A percentile compares a stretch with the other conserved stretches of the same genome.
Conservation (phyloP, 1,140 invertebrate genomes). For the Lepidurus packardi region DNA sequence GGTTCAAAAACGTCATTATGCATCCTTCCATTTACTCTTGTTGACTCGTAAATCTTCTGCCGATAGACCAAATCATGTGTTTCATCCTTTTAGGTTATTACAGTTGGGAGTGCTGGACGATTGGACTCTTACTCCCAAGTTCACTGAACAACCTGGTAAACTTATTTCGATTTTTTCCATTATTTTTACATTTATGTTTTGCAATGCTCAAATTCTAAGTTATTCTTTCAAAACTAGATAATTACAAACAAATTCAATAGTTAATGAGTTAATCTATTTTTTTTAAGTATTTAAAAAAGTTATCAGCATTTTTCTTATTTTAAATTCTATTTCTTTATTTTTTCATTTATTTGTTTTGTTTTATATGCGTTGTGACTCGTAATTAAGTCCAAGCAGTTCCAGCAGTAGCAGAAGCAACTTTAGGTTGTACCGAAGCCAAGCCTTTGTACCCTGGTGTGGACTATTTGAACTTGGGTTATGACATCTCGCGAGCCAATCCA, state of each 20-base stretch:
- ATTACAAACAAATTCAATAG: too few species aligned
- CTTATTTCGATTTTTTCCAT: neutral
- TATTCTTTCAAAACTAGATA: too few species aligned
- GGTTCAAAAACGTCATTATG: neutral
- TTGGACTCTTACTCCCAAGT: conserved; percentile 10
- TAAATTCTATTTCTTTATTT: neutral
- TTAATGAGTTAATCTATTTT: too few species aligned
- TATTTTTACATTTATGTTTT: neutral
- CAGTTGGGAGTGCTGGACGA: neutral
- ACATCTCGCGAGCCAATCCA: conserved; percentile 27
- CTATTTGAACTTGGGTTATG: conserved; percentile 16
- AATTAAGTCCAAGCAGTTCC: neutral
- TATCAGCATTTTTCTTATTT: neutral
- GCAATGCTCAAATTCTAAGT: neutral
- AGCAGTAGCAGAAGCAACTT: neutral
- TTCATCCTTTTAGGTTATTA: neutral
- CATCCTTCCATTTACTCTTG: too few species aligned
- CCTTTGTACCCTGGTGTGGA: conserved; percentile 23
- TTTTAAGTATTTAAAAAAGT: too few species aligned
- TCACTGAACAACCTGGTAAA: neutral
- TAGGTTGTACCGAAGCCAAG: neutral
- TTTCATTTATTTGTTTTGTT: neutral
- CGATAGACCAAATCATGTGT: neutral
- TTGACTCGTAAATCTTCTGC: neutral
- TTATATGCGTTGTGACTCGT: neutral